phyloP scores from a whole-genome alignment of 2,797 vertebrate species.

The Phataginus tricuspis region DNA sequence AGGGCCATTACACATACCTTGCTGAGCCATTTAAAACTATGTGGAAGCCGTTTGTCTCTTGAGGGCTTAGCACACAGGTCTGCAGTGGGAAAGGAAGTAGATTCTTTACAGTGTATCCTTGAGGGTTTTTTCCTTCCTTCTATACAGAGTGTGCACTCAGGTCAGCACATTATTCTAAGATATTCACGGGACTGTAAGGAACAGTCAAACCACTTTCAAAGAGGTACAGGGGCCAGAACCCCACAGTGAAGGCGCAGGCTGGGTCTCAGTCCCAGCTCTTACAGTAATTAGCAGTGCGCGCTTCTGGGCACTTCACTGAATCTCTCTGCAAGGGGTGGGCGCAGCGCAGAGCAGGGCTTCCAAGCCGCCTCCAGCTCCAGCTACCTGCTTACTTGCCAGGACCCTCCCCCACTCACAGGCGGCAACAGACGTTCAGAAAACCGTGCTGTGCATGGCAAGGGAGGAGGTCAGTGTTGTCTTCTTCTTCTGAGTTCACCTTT shows the following conservation, averaged over 20 bases:
- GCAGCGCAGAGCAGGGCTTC: neutral
- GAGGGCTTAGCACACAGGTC: neutral
- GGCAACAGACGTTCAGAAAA: neutral
- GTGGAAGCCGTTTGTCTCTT: neutral
- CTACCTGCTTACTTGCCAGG: neutral
- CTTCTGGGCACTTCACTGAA: neutral
- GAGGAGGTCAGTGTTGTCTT: neutral
- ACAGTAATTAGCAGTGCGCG: neutral
- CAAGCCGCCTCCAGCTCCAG: neutral
- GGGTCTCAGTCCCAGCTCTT: neutral
- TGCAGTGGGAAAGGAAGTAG: rapidly evolving
- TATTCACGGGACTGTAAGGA: neutral
- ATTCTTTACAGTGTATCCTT: neutral
- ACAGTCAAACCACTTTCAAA: neutral
- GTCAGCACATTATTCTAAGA: neutral
- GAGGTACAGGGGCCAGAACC: neutral
- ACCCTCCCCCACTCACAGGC: neutral
- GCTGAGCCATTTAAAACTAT: conserved; percentile 3
- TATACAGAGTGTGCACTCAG: neutral
- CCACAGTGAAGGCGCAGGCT: neutral
- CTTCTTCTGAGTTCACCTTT: neutral
- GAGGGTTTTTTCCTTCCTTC: neutral
- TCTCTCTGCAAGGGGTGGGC: neutral
- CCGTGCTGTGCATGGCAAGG: neutral
- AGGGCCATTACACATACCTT: neutral